phyloP scores from a whole-genome alignment of 2,113 vertebrate species.

The Gymnogyps californianus region DNA sequence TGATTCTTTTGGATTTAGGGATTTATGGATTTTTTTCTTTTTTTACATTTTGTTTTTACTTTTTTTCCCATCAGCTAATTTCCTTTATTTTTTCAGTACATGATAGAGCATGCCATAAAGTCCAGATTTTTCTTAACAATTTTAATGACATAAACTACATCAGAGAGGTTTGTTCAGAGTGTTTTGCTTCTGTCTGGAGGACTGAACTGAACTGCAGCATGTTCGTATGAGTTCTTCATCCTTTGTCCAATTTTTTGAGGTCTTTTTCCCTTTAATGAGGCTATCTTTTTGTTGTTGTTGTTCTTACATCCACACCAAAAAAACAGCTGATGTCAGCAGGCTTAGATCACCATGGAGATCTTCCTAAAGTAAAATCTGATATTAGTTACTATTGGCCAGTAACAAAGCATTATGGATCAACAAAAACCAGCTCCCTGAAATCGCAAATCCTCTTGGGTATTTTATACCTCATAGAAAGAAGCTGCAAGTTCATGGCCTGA shows the following conservation, averaged over 20 bases:
- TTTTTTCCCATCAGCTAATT: background rate
- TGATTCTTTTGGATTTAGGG: background rate
- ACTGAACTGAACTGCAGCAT: background rate
- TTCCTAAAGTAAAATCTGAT: slow-evolving; percentile 22
- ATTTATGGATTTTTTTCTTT: background rate
- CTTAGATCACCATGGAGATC: slow-evolving; percentile 57
- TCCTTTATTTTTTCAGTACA: background rate
- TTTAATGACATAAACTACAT: background rate
- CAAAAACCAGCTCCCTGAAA: background rate
- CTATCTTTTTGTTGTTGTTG: background rate
- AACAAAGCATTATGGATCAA: background rate
- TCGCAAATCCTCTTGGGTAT: background rate
- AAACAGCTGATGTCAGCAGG: slow-evolving; percentile 27
- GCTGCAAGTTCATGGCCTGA: background rate
- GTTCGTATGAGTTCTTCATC: background rate
- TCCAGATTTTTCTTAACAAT: background rate
- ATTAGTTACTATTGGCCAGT: background rate
- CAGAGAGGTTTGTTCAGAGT: background rate
- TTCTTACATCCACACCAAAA: background rate
- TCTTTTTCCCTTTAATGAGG: slow-evolving; percentile 9
- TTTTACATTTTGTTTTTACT: background rate
- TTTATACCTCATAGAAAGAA: background rate
- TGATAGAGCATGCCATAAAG: background rate
- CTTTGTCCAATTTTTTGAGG: background rate
- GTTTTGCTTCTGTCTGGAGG: background rate